These are phyloP conservation scores for Silurus meridionalis DNA, from an alignment of 2,113 vertebrate genomes.

Conservation along the genomic window DNA sequence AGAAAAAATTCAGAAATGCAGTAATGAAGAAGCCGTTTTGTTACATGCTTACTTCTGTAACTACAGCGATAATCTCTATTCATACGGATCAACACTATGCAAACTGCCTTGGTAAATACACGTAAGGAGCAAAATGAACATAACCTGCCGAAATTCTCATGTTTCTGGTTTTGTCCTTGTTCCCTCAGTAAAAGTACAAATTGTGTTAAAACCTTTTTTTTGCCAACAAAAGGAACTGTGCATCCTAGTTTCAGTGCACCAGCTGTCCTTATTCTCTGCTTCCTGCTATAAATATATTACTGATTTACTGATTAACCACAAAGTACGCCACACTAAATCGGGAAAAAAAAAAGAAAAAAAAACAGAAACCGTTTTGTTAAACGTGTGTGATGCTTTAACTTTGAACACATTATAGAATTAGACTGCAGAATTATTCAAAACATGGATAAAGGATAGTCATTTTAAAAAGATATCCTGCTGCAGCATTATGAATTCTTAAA, in stretches of 20 bases:
- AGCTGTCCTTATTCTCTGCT: conserved; percentile 10
- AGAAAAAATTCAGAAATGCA: background rate
- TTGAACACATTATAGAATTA: background rate
- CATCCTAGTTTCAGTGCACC: background rate
- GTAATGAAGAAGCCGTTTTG: background rate
- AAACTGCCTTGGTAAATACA: background rate
- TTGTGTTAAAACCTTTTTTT: background rate
- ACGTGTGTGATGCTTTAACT: background rate
- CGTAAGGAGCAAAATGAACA: background rate
- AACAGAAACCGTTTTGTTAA: conserved; percentile 12
- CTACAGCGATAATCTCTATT: background rate
- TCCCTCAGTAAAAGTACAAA: background rate
- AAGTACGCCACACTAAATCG: background rate
- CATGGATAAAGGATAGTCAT: background rate
- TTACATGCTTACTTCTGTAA: background rate
- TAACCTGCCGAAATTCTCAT: background rate
- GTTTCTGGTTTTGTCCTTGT: background rate
- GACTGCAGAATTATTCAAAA: too few species aligned
- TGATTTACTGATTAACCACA: conserved; percentile 9
- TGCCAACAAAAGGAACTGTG: background rate
- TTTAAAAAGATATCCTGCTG: background rate
- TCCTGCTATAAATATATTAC: conserved; percentile 23
- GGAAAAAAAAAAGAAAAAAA: background rate
- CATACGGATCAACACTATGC: background rate
- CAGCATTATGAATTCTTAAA: background rate